phyloP scores from a whole-genome alignment of 1,140 invertebrate genomes.

The Samia ricini region DNA sequence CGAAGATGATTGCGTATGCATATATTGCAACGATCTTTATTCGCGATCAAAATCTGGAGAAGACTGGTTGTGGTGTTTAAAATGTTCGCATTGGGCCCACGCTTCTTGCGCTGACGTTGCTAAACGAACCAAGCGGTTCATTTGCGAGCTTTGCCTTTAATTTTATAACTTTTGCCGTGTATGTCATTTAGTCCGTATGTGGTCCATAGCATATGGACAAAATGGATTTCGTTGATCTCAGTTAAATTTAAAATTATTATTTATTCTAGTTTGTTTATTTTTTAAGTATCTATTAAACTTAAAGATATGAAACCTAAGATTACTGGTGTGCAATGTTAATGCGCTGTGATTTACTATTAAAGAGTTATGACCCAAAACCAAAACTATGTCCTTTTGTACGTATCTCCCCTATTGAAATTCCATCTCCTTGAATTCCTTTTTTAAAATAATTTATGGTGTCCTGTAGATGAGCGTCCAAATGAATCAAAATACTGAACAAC shows the following conservation, averaged over 20 bases:
- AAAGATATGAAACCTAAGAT: background rate
- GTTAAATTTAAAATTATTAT: background rate
- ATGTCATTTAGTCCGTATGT: conserved; percentile 10
- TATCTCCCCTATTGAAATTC: conserved; percentile 8
- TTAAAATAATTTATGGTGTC: too few relatives aligned
- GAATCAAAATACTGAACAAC: too few relatives aligned
- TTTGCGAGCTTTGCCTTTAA: conserved; percentile 24
- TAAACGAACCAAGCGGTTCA: conserved; percentile 20
- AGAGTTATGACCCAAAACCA: conserved; percentile 2
- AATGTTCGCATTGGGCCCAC: conserved; percentile 22
- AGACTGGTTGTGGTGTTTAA: conserved; percentile 20
- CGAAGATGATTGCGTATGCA: background rate
- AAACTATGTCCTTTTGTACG: conserved; percentile 17
- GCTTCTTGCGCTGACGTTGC: conserved; percentile 24
- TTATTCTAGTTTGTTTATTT: background rate
- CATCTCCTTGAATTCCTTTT: too few relatives aligned
- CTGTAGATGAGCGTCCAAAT: too few relatives aligned
- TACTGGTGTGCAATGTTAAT: background rate
- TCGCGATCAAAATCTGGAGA: conserved; percentile 12
- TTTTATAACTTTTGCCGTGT: conserved; percentile 5
- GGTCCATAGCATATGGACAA: background rate
- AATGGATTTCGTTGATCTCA: background rate
- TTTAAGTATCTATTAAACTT: background rate
- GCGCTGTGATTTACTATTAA: conserved; percentile 1
- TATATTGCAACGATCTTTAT: background rate